Evolutionary conservation across 2,888 invertebrate species (phyloP), one percentile per base, ranked within the genome.

Genomic region (Leptinotarsa juncta): DNA sequence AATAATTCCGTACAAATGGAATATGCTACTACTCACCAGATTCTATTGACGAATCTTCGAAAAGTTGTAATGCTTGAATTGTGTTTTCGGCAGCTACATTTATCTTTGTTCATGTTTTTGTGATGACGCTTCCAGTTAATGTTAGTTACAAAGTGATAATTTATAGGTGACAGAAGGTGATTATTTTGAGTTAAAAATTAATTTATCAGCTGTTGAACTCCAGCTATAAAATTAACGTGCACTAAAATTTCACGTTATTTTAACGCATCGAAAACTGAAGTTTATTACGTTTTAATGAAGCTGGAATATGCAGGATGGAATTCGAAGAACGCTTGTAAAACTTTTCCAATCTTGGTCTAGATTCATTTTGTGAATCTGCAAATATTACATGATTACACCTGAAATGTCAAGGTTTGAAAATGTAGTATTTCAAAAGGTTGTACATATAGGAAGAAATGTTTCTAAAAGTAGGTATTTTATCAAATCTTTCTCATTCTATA

Each of bases 111-210:
- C 26, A 26, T 32, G 32, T 26, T 60, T n/a, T 60, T 60, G 60
- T 60, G 60, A n/a, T 62, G 62, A 42, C 3, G 42, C 62, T 62
- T 62, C 62, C 15, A 26, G 16, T 26, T 32, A 62, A n/a, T 62
- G n/a, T 62, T 57, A 20, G 18, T 4, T 57, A 3, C 23, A 15
- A 20, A 20, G 51, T 16, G 15, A 51, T 51, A 15, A 51, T 51
- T 51, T 16, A 15, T 16, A 15, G 51, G 1, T 51, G 7, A 57
- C 57, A 57, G 7, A n/a, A 20, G 0, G 18, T 18, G 18, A 23
- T 12, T 3, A 57, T 57, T 4, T 14, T 5, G 15, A 3, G n/a
- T 4, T 5, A 16, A 15, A 51, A 15, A 5, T 51, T 51, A 5
- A 16, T 51, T 51, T 3, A 51, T 51, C 51, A 51, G 16, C 16